A percentile compares a stretch with the other conserved stretches of the same genome.
phyloP scores from a whole-genome alignment of 2,888 invertebrate genomes.

The Protophormia terraenovae region DNA sequence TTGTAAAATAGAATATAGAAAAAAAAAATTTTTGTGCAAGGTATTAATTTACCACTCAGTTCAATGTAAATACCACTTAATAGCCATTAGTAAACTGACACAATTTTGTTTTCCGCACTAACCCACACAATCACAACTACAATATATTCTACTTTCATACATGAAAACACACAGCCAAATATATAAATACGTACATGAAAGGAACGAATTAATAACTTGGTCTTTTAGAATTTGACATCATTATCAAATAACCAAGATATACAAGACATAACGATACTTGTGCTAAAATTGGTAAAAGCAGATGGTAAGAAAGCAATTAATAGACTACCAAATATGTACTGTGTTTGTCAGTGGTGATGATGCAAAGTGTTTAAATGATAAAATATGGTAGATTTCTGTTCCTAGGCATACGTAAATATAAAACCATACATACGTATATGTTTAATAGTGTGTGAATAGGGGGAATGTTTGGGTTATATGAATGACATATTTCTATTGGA shows the following conservation, averaged over 20 bases:
- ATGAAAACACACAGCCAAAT: neutral
- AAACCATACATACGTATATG: neutral
- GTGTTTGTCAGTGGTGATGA: neutral
- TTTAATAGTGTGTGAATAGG: neutral
- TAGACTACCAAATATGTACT: neutral
- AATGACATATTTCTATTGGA: neutral
- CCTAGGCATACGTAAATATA: neutral
- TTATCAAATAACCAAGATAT: neutral
- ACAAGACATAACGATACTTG: neutral
- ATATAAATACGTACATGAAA: neutral
- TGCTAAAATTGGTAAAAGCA: slow-evolving; percentile 21
- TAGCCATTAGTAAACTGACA: slow-evolving; percentile 62
- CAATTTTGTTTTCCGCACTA: slow-evolving; percentile 11
- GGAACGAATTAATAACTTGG: slow-evolving; percentile 12
- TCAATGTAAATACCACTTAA: slow-evolving; percentile 56
- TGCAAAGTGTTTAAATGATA: neutral
- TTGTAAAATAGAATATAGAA: neutral
- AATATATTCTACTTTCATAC: neutral
- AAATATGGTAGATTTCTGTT: neutral
- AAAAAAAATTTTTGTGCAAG: slow-evolving; percentile 3
- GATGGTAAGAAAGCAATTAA: slow-evolving; percentile 40
- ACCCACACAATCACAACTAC: neutral
- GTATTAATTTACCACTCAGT: slow-evolving; percentile 52
- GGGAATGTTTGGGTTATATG: neutral
- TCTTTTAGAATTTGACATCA: slow-evolving; percentile 18